Base-by-base conservation (phyloP, 2,888 invertebrate species). In the Augiades crinisus region DNA sequence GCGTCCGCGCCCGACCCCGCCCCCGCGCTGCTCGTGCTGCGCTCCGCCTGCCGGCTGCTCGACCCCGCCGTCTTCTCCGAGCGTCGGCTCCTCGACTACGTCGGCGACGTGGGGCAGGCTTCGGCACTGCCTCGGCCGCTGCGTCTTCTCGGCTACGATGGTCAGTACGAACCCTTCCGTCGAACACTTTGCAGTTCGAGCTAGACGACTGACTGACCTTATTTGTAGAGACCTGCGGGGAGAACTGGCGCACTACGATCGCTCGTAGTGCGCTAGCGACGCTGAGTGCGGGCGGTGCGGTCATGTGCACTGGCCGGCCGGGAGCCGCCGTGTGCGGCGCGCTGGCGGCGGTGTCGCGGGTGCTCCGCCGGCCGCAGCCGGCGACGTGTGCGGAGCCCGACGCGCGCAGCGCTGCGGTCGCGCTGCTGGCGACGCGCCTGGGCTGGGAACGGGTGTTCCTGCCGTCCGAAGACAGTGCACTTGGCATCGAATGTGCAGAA, bases 141-240 rank as follows among this genome's bases (percentile, higher is more conserved):
- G 21, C 61, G 59, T 2, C 56, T 73, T 10, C 59, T 74, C 7
- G 62, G 54, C 50, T 68, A 68, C 54, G 62, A 70, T 59, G 74
- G 76, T 76, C 45, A 46, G 43, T 30, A 10, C 31, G 12, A 19
- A 10, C 19, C 19, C 3, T 16, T 10, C 12, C 2, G 17, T 1
- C 17, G 4, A 7, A 7, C 5, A 19, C 7, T 19, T 7, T 6
- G 4, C 5, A 14, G 8, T 21, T 34, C 8, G 0, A 22, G 0
- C 5, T 5, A 4, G 24, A 33, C 16, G 38, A 24, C 8, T 34
- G 8, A 33, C n/a, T n/a, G 5, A n/a, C 8, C 7, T 2, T 1
- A 7, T 33, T 7, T 12, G 37, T 27, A 82, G 85, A 81, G 24
- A 83, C 83, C 1, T 83, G 84, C 59, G 81, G 79, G 1, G 55